phyloP scores from a whole-genome alignment of 2,888 invertebrate genomes.

The Leptogaster cylindrica region DNA sequence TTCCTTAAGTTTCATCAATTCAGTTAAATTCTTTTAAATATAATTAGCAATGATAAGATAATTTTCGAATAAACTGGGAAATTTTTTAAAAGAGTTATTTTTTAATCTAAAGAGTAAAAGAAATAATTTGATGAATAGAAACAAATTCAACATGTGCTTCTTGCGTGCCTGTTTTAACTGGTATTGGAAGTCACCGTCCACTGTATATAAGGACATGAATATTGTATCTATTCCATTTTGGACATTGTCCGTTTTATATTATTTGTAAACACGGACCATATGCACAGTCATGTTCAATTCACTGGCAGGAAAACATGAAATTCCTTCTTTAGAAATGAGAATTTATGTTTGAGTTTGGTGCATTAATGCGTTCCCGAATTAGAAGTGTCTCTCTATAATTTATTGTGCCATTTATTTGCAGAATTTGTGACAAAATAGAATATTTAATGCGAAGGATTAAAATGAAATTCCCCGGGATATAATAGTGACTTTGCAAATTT shows the following conservation, averaged over 20 bases:
- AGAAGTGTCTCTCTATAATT: conserved; percentile 22
- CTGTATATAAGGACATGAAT: too few species aligned
- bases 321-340: conserved; percentile 25
- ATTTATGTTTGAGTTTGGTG: conserved; percentile 22
- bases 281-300: conserved; percentile 9
- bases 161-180: too few species aligned
- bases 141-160: too few species aligned
- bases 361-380: conserved; percentile 21
- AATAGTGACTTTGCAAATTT: conserved; percentile 21
- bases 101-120: too few species aligned
- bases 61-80: too few species aligned
- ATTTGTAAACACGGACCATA: conserved; percentile 21
- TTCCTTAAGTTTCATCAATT: too few species aligned
- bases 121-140: too few species aligned
- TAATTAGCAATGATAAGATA: too few species aligned
- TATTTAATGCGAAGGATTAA: conserved; percentile 24
- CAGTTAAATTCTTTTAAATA: too few species aligned
- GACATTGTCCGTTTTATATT: conserved; percentile 11
- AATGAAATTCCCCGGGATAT: not conserved
- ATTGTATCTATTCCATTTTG: conserved; percentile 21
- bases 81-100: too few species aligned
- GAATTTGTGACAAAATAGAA: conserved; percentile 33
- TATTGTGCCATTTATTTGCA: conserved; percentile 30
- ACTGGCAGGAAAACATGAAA: conserved; percentile 14
- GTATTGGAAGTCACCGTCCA: too few species aligned